Evolutionary conservation across 2,797 vertebrate genomes (phyloP).

Genomic region (Lacerta bilineata): DNA sequence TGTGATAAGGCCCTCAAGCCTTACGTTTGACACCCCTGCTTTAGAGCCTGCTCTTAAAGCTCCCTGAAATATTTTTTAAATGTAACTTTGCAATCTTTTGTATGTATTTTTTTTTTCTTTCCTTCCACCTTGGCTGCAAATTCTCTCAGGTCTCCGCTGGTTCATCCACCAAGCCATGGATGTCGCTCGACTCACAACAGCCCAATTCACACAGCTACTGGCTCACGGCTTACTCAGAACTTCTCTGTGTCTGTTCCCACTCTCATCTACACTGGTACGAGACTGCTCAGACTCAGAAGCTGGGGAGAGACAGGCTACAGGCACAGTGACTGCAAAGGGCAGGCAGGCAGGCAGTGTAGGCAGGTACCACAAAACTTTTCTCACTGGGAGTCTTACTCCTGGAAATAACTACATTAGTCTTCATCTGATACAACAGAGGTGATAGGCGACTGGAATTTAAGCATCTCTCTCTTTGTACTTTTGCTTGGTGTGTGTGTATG

Average conservation of each 20-base stretch:
- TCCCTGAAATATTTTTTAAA: slow-evolving; percentile 76
- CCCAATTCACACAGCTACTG: slow-evolving; percentile 97
- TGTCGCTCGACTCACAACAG: slow-evolving; percentile 99
- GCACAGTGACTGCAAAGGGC: slow-evolving; percentile 78
- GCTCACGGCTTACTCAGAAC: slow-evolving; percentile 98
- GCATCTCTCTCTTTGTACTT: slow-evolving; percentile 55
- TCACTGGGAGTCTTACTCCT: slow-evolving; percentile 54
- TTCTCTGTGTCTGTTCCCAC: slow-evolving; percentile 99
- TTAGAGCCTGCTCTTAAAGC: slow-evolving; percentile 73
- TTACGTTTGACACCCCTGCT: slow-evolving; percentile 33
- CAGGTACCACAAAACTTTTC: slow-evolving; percentile 78
- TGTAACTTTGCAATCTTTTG: slow-evolving; percentile 86
- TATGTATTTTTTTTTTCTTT: slow-evolving; percentile 87
- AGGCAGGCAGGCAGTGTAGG: slow-evolving; percentile 88
- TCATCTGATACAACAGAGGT: slow-evolving; percentile 57
- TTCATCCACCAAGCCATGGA: slow-evolving; percentile 91
- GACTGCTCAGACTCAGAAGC: slow-evolving; percentile 85
- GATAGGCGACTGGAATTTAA: slow-evolving; percentile 49
- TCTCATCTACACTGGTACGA: slow-evolving; percentile 99
- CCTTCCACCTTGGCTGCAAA: slow-evolving; percentile 82
- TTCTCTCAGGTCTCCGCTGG: slow-evolving; percentile 95
- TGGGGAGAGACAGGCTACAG: slow-evolving; percentile 82
- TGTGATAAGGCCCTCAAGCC: neutral
- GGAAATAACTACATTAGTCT: slow-evolving; percentile 55
- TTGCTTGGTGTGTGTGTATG: neutral